Evolutionary conservation across 2,797 vertebrate genomes (phyloP).

Genomic region (Sphenopsis melanotis): DNA sequence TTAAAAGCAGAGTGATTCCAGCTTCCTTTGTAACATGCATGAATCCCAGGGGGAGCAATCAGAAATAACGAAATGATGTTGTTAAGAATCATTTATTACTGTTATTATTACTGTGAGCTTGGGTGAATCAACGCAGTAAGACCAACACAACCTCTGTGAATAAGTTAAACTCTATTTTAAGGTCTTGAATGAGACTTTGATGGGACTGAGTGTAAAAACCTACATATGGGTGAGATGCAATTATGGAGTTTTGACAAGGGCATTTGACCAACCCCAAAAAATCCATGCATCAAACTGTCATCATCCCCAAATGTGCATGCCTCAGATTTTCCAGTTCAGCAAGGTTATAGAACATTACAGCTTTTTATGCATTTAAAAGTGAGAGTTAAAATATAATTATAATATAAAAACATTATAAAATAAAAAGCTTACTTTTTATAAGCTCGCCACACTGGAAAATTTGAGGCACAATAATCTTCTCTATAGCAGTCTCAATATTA

Average conservation of each 20-base stretch:
- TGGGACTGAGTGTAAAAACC: not conserved
- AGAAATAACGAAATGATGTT: not conserved
- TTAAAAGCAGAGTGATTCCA: conserved; percentile 10
- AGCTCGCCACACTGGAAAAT: conserved; percentile 45
- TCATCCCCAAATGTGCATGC: not conserved
- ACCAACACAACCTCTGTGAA: not conserved
- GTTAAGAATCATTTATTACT: not conserved
- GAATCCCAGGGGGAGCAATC: not conserved
- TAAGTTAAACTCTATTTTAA: not conserved
- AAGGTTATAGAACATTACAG: conserved; percentile 15
- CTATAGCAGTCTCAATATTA: not conserved
- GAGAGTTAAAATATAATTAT: conserved; percentile 50
- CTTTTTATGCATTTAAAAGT: conserved; percentile 10
- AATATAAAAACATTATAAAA: conserved; percentile 49
- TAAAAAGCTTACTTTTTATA: conserved; percentile 46
- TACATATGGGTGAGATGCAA: not conserved
- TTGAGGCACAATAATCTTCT: conserved; percentile 34
- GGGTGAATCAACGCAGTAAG: not conserved
- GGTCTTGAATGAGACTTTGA: not conserved
- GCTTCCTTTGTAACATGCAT: not conserved
- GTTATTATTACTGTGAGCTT: not conserved
- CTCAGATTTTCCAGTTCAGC: conserved; percentile 63
- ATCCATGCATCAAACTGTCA: conserved; percentile 49
- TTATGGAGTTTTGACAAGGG: conserved; percentile 30
- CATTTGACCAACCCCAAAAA: conserved; percentile 19